Evolutionary conservation across 1,140 invertebrate species (phyloP).

Genomic region (Drosophila ananassae): DNA sequence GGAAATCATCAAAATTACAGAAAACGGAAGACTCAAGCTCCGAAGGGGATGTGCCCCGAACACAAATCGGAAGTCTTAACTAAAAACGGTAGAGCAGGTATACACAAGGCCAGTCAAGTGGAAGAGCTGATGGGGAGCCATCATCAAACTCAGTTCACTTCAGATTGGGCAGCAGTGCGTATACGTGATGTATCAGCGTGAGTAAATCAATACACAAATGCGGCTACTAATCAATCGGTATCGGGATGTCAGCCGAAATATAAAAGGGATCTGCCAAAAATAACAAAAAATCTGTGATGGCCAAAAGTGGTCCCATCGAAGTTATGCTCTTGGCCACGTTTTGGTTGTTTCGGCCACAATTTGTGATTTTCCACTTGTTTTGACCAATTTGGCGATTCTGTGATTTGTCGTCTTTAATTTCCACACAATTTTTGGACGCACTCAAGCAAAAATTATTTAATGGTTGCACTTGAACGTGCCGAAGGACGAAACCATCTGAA

Average conservation of each 20-base stretch:
- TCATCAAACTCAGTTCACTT: slow-evolving; percentile 7
- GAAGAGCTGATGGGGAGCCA: slow-evolving; percentile 41
- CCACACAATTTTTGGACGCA: slow-evolving; percentile 61
- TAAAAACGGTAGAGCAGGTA: slow-evolving; percentile 58
- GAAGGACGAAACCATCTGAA: slow-evolving; percentile 23
- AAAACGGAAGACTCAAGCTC: slow-evolving; percentile 61
- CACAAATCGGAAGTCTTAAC: slow-evolving; percentile 71
- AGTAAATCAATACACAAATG: slow-evolving; percentile 72
- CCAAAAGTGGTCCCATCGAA: slow-evolving; percentile 25
- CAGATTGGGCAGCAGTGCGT: slow-evolving; percentile 25
- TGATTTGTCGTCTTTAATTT: slow-evolving; percentile 71
- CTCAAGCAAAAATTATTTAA: slow-evolving; percentile 72
- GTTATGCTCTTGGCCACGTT: slow-evolving; percentile 59
- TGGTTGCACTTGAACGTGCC: slow-evolving; percentile 78
- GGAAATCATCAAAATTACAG: slow-evolving; percentile 56
- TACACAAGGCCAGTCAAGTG: slow-evolving; percentile 47
- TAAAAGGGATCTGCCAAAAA: slow-evolving; percentile 2
- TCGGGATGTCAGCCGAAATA: slow-evolving; percentile 32
- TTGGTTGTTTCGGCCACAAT: slow-evolving; percentile 46
- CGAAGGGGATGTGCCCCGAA: slow-evolving; percentile 46
- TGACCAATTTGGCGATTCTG: slow-evolving; percentile 75
- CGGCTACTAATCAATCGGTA: slow-evolving; percentile 45
- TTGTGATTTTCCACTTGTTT: slow-evolving; percentile 76
- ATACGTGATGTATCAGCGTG: slow-evolving; percentile 67
- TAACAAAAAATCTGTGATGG: slow-evolving; percentile 3